A percentile compares a stretch with the other conserved stretches of the same genome.
These are phyloP conservation scores for Sphaerophoria rueppellii DNA, from an alignment of 2,888 invertebrate genomes.

Conservation along the genomic window DNA sequence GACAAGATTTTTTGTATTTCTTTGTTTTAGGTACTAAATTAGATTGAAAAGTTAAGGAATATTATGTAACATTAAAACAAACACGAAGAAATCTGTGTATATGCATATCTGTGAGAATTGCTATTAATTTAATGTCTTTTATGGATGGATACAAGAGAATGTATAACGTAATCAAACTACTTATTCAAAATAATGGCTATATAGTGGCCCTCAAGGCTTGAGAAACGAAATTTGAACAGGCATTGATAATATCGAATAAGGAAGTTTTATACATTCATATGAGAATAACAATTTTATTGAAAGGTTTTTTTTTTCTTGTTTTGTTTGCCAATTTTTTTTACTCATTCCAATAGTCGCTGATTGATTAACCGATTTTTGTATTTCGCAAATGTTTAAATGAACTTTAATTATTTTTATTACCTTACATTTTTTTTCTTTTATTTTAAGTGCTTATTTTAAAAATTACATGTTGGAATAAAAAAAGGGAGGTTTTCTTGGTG, in stretches of 20 bases:
- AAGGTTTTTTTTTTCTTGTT: constrained; percentile 12
- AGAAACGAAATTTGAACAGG: background rate
- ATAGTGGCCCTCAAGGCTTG: constrained; percentile 22
- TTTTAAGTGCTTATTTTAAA: constrained; percentile 19
- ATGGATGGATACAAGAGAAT: background rate
- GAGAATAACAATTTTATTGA: constrained; percentile 11
- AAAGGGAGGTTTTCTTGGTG: background rate
- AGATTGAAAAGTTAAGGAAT: constrained; percentile 9
- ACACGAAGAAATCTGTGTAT: background rate
- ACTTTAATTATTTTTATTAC: constrained; percentile 20
- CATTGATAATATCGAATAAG: constrained; percentile 26
- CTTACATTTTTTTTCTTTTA: constrained; percentile 4
- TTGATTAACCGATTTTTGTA: constrained; percentile 16
- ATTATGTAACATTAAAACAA: constrained; percentile 15
- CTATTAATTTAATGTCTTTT: constrained; percentile 20
- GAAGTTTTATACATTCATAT: constrained; percentile 14
- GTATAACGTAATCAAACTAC: constrained; percentile 19
- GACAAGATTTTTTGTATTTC: constrained; percentile 18
- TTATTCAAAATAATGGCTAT: constrained; percentile 21
- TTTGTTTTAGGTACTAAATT: constrained; percentile 6
- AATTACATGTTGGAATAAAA: constrained; percentile 10
- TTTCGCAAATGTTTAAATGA: constrained; percentile 24
- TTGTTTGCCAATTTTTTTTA: constrained; percentile 14
- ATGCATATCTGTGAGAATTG: background rate
- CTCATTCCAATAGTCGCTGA: background rate